Evolutionary conservation across 2,888 invertebrate species (phyloP).

Genomic region (Rhagonycha lutea): DNA sequence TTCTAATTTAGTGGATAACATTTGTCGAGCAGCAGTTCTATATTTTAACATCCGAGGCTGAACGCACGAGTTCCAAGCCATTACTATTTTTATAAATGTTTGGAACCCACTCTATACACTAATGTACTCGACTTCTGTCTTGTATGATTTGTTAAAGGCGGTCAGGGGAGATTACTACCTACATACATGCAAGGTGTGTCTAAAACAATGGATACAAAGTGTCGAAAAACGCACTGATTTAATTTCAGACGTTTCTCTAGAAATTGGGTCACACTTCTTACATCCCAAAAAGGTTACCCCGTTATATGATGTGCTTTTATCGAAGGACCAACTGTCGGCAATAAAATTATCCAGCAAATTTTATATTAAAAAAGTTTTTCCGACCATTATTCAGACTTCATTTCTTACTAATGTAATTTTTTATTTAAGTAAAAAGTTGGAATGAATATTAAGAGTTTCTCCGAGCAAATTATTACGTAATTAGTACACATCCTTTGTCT

Average conservation of each 20-base stretch:
- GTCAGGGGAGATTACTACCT: slow-evolving; percentile 23
- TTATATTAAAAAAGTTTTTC: not conserved
- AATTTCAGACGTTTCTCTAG: slow-evolving; percentile 13
- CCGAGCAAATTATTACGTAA: not conserved
- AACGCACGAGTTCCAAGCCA: slow-evolving; percentile 11
- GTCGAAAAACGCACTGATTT: slow-evolving; percentile 14
- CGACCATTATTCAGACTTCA: not conserved
- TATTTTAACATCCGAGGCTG: slow-evolving; percentile 13
- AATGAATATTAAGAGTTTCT: not conserved
- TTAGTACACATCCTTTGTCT: not conserved
- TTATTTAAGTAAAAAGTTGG: not conserved
- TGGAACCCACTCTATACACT: slow-evolving; percentile 14
- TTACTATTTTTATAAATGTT: slow-evolving; percentile 20
- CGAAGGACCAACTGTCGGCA: not conserved
- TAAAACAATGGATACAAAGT: slow-evolving; percentile 14
- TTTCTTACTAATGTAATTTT: not conserved
- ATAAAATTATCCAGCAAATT: not conserved
- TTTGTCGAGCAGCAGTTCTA: slow-evolving; percentile 15
- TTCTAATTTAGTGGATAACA: slow-evolving; percentile 17
- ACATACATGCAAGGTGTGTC: slow-evolving; percentile 15
- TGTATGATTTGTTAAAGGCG: slow-evolving; percentile 17
- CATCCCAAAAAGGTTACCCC: not conserved
- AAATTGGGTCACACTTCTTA: slow-evolving; percentile 19
- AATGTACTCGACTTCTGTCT: slow-evolving; percentile 13
- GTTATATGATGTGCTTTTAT: not conserved